A percentile compares a stretch with the other conserved stretches of the same genome.
Conservation (phyloP, 2,797 vertebrate species). For the Peromyscus melanophrys region DNA sequence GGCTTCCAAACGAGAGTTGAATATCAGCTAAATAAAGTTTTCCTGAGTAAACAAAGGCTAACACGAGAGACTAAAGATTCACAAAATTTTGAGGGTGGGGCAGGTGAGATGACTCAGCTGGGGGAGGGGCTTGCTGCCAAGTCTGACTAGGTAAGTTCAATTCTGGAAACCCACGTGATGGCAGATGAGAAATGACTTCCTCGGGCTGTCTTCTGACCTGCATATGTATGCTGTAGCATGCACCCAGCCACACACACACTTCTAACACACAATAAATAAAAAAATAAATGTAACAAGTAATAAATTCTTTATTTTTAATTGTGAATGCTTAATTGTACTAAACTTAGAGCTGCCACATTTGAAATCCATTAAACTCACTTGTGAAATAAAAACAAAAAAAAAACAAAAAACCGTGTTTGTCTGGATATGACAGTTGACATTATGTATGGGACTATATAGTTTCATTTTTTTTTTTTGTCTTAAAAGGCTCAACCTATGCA, state of each 20-base stretch:
- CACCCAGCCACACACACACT: not conserved
- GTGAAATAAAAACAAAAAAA: not conserved
- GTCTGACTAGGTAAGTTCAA: not conserved
- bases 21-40: not conserved
- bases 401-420: not conserved
- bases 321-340: not conserved
- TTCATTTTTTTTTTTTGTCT: conserved; percentile 20
- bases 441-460: not conserved
- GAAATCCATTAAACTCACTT: not conserved
- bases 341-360: not conserved
- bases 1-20: not conserved
- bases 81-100: not conserved
- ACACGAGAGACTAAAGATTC: not conserved
- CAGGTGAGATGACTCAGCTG: not conserved
- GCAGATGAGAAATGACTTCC: not conserved
- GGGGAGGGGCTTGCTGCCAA: not conserved
- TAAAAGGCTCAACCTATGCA: conserved; percentile 96
- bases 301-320: not conserved
- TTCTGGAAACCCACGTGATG: not conserved
- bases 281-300: not conserved
- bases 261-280: not conserved
- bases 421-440: not conserved
- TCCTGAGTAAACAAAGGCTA: not conserved
- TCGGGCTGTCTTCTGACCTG: not conserved
- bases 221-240: not conserved